Percentiles rank a stretch among this genome's conserved stretches.
Conservation (phyloP, 2,113 vertebrate species). For the Axis porcinus region DNA sequence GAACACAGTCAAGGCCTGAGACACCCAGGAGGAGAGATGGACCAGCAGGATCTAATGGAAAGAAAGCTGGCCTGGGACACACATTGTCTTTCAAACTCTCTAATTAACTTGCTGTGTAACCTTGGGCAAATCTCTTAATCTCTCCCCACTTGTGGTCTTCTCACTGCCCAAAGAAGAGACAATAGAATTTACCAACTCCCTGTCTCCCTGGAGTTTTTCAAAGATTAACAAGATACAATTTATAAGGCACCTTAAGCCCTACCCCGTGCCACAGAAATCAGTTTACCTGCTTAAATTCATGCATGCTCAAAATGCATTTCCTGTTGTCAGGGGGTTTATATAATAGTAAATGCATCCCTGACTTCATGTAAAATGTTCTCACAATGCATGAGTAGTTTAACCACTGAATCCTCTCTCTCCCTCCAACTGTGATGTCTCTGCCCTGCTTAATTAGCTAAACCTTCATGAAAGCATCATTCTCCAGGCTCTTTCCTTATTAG, state of each 20-base stretch:
- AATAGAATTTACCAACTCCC: background rate
- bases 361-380: background rate
- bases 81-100: background rate
- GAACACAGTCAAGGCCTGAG: background rate
- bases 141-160: background rate
- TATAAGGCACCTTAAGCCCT: background rate
- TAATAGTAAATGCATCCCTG: background rate
- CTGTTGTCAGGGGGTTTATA: fast-evolving
- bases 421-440: background rate
- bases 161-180: background rate
- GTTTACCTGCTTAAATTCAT: background rate
- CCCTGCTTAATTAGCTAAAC: background rate
- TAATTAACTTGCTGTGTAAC: constrained; percentile 14
- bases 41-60: background rate
- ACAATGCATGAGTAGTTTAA: background rate
- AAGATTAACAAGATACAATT: background rate
- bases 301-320: background rate
- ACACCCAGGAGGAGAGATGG: background rate
- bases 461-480: background rate
- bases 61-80: background rate
- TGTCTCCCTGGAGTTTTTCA: background rate
- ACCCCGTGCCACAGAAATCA: background rate
- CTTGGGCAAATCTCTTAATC: constrained; percentile 28
- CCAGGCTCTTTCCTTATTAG: background rate
- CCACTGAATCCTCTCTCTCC: background rate